Evolutionary conservation across 2,888 invertebrate species (phyloP), one percentile per base, ranked within the genome.

Genomic region (Frankliniella intonsa): DNA sequence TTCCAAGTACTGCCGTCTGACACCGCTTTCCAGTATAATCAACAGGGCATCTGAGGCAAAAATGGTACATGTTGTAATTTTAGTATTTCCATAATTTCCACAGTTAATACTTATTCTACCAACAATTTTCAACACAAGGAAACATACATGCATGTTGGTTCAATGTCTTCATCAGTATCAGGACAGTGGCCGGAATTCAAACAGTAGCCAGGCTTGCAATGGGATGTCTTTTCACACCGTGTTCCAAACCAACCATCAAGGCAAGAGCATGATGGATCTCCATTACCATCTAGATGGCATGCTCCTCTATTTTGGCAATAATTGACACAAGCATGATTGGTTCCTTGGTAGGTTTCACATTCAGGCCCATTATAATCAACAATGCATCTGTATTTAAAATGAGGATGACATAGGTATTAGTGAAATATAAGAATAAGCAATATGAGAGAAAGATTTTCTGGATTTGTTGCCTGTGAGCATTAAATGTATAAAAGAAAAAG

Each of bases 321-420:
- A 65, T 88, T 88, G 14, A 87, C 87, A 87, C 94, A 94, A 0
- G 92, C 91, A 88, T 92, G 91, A 85, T 91, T 90, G 85, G 90
- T 90, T 0, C 91, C 91, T 83, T 92, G 89, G 86, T 91, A 91
- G 83, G 89, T 89, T 84, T 90, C 90, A 86, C 92, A 92, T 81
- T 89, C 88, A 50, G 88, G 86, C 27, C 92, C 92, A 82, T 90
- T 90, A 89, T 89, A 92, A 79, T 88, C 89, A 50, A 88, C 87
- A 0, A 89, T 87, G 85, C 92, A 92, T 83, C 90, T 86, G 83
- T 8, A 84, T 62, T 62, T 17, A 7, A 62, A 62, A 17, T 38
- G 82, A 82, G 69, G 76, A 49, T 19, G 2, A 62, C 5, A 10
- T 19, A 55, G 14, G 55, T 76, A 79, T 27, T 8, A 81, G 38